Evolutionary conservation across 2,888 invertebrate genomes (phyloP).

Genomic region (Acheta domesticus): DNA sequence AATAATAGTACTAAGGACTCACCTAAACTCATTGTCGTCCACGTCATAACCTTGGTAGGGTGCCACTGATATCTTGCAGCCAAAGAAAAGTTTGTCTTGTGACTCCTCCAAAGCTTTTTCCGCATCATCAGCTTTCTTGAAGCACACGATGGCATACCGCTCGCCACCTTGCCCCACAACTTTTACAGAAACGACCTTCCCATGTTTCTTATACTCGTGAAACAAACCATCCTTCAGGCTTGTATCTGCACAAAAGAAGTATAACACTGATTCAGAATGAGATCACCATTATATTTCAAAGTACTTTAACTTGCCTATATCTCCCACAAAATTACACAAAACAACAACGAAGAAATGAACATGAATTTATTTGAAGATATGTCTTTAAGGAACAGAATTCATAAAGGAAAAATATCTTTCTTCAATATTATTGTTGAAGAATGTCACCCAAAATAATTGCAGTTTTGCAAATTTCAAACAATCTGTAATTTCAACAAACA

Average conservation of each 20-base stretch:
- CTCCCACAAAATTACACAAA: background rate
- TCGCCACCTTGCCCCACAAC: conserved; percentile 89
- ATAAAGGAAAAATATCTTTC: no score
- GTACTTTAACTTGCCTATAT: background rate
- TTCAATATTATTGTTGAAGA: no score
- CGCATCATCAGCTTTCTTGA: conserved; percentile 96
- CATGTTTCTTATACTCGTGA: conserved; percentile 98
- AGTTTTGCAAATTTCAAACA: no score
- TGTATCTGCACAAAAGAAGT: conserved; percentile 63
- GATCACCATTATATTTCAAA: background rate
- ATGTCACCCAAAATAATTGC: no score
- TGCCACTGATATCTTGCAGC: conserved; percentile 92
- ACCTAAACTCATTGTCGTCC: conserved; percentile 49
- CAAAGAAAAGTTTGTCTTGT: conserved; percentile 95
- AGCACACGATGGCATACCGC: conserved; percentile 90
- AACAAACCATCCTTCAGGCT: conserved; percentile 95
- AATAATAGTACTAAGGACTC: conserved; percentile 19
- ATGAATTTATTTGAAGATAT: no score
- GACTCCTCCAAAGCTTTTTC: conserved; percentile 94
- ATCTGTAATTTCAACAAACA: no score
- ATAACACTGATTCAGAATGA: conserved; percentile 18
- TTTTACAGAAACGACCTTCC: conserved; percentile 93
- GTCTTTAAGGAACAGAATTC: no score
- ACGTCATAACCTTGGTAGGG: conserved; percentile 77
- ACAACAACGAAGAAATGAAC: no score